These are phyloP conservation scores for Phenganax stokvisi DNA, from an alignment of 92 coral and sea anemone genomes.

Conservation along the genomic window DNA sequence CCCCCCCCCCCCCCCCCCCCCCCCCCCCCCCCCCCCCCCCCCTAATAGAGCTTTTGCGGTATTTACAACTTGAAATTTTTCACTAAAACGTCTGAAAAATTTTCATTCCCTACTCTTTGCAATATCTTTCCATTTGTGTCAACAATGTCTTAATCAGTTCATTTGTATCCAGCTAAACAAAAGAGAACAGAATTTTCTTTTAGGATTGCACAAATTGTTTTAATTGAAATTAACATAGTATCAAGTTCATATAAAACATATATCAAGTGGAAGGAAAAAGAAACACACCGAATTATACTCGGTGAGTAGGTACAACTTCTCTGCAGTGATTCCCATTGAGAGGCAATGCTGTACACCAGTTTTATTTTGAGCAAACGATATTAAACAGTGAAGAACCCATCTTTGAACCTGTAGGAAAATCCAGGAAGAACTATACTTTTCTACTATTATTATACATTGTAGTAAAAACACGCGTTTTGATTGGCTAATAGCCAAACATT, in stretches of 20 bases:
- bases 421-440: background rate
- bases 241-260: background rate
- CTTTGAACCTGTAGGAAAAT: conserved; percentile 8
- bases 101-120: background rate
- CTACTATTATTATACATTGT: too few relatives aligned
- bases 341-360: conserved; percentile 4
- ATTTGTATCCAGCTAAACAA: background rate
- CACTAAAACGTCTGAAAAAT: background rate
- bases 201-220: too few relatives aligned
- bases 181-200: background rate
- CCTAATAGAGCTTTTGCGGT: too few relatives aligned
- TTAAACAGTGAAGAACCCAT: conserved; percentile 9
- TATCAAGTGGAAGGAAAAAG: background rate
- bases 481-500: too few relatives aligned
- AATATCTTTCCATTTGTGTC: background rate
- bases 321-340: conserved; percentile 2
- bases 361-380: conserved; percentile 1
- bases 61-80: background rate
- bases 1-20: too few relatives aligned
- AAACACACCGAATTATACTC: conserved; percentile 19
- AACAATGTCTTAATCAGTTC: background rate
- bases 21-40: too few relatives aligned
- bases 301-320: conserved; percentile 16
- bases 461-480: too few relatives aligned
- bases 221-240: too few relatives aligned